Conservation (phyloP, 2,888 invertebrate species). For the Gastrophysa polygoni region DNA sequence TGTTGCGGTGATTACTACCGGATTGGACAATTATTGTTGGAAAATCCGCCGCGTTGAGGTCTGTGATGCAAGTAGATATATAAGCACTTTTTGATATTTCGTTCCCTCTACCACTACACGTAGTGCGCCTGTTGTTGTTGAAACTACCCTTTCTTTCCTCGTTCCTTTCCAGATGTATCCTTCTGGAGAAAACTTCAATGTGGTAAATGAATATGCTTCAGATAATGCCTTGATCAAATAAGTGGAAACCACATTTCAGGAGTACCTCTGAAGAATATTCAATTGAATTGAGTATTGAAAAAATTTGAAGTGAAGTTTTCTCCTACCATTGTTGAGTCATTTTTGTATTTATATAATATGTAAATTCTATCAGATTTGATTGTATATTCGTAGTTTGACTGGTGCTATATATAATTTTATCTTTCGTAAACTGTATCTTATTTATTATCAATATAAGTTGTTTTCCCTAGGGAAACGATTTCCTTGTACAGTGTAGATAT, state of each 20-base stretch:
- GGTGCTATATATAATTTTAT: constrained; percentile 59
- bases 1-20: constrained; percentile 42
- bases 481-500: constrained; percentile 61
- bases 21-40: constrained; percentile 42
- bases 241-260: background rate
- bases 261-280: background rate
- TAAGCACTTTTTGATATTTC: constrained; percentile 46
- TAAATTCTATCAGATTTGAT: constrained; percentile 46
- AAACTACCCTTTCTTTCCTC: constrained; percentile 25
- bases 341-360: constrained; percentile 51
- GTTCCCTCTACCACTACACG: constrained; percentile 32
- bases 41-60: constrained; percentile 47
- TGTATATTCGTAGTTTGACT: constrained; percentile 58
- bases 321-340: constrained; percentile 31
- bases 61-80: constrained; percentile 52
- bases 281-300: background rate
- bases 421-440: constrained; percentile 54
- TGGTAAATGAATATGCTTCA: background rate
- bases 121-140: constrained; percentile 20
- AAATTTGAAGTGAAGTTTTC: constrained; percentile 19
- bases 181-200: background rate
- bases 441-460: constrained; percentile 48
- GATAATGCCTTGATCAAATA: too few relatives aligned
- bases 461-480: constrained; percentile 50
- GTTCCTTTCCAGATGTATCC: background rate